These are phyloP conservation scores for Blastomussa wellsi DNA, from an alignment of 92 coral and sea anemone species.

Conservation along the genomic window DNA sequence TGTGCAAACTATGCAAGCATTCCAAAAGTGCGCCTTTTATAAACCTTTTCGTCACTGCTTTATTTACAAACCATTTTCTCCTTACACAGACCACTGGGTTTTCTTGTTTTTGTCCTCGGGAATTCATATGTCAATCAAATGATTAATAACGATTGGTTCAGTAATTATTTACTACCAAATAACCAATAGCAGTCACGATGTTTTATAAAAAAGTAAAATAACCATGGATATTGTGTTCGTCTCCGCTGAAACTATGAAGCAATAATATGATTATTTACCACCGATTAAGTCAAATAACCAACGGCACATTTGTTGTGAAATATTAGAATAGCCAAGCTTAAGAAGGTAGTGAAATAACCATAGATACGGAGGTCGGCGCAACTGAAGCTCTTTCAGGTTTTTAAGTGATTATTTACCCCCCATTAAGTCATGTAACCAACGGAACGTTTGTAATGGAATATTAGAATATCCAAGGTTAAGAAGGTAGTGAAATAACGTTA, in stretches of 20 bases:
- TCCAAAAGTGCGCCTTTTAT: neutral
- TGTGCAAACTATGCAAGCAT: neutral
- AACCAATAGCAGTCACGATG: neutral
- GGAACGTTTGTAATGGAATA: neutral
- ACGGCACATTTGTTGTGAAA: neutral
- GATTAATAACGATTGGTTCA: neutral
- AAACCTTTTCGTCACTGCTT: neutral
- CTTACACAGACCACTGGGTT: neutral
- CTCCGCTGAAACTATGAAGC: too few species aligned
- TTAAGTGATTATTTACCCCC: too few species aligned
- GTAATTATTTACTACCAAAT: neutral
- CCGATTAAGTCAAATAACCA: neutral
- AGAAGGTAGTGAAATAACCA: neutral
- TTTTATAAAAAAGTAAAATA: neutral
- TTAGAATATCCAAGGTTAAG: neutral
- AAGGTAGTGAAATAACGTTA: neutral
- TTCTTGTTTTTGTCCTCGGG: neutral
- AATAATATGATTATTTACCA: neutral
- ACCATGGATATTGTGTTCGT: too few species aligned
- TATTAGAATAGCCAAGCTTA: neutral
- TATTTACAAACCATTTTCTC: neutral
- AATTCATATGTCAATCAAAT: neutral
- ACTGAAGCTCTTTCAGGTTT: too few species aligned
- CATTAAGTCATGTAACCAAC: too few species aligned
- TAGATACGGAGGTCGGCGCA: neutral